Conservation (phyloP, 2,888 invertebrate species). For the Mystacides longicornis region DNA sequence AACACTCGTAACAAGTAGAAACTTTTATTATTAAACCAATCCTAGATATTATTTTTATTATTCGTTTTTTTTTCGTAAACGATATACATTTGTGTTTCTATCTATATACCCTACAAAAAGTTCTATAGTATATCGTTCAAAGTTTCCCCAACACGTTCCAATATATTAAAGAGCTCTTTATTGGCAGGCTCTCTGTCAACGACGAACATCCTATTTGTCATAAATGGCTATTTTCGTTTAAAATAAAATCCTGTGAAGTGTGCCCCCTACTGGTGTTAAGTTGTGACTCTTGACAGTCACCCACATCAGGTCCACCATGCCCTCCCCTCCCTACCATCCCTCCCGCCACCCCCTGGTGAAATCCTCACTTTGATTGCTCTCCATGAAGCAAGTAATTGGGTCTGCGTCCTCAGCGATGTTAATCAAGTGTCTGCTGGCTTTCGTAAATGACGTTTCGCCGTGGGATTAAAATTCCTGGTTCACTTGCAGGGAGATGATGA, state of each 20-base stretch:
- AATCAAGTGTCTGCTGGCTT: background rate
- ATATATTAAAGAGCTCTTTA: background rate
- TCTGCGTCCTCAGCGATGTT: background rate
- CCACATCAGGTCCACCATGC: background rate
- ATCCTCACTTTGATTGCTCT: background rate
- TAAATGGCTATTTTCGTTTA: background rate
- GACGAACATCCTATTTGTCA: background rate
- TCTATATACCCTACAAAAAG: too few relatives aligned
- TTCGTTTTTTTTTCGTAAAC: too few relatives aligned
- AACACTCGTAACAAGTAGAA: too few relatives aligned
- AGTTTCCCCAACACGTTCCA: background rate
- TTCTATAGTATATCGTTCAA: too few relatives aligned
- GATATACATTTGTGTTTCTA: too few relatives aligned
- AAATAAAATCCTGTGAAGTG: background rate
- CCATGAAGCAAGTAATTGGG: background rate
- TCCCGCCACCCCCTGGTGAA: background rate
- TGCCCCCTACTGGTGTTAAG: background rate
- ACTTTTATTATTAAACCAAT: too few relatives aligned
- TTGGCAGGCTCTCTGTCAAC: background rate
- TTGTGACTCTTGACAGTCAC: background rate
- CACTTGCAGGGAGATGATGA: too few relatives aligned
- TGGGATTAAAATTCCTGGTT: background rate
- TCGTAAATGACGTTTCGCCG: background rate
- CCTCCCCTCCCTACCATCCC: background rate
- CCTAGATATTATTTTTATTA: too few relatives aligned